phyloP scores from a whole-genome alignment of 2,888 invertebrate genomes.

The Amphimallon solstitiale region DNA sequence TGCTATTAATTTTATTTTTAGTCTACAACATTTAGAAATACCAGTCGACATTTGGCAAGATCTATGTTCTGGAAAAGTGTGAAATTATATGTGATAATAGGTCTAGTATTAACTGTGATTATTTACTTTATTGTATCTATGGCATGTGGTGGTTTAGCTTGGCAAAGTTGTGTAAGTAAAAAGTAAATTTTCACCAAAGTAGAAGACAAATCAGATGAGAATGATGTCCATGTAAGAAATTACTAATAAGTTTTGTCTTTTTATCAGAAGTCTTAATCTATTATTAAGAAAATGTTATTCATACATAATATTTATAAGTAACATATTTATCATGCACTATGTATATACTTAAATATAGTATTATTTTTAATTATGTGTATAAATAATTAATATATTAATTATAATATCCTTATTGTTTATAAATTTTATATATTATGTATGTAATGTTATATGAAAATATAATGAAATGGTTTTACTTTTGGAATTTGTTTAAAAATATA shows the following conservation, averaged over 20 bases:
- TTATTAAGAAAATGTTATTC: conserved; percentile 4
- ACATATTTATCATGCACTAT: conserved; percentile 5
- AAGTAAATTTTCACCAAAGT: conserved; percentile 45
- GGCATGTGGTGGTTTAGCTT: conserved; percentile 85
- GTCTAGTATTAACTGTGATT: conserved; percentile 72
- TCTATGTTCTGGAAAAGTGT: conserved; percentile 95
- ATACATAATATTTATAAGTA: conserved; percentile 6
- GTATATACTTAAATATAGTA: neutral
- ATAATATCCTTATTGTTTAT: conserved; percentile 15
- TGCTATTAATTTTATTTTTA: conserved; percentile 62
- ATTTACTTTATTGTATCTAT: conserved; percentile 88
- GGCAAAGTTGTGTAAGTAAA: conserved; percentile 73
- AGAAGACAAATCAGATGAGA: neutral
- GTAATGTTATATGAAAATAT: conserved; percentile 18
- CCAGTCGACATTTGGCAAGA: conserved; percentile 85
- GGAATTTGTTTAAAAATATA: neutral
- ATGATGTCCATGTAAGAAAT: neutral
- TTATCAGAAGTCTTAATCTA: neutral
- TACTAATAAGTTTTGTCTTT: conserved; percentile 5
- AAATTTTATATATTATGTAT: conserved; percentile 25
- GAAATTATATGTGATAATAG: conserved; percentile 84
- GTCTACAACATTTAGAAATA: conserved; percentile 89
- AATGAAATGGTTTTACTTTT: neutral
- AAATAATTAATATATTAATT: conserved; percentile 4
- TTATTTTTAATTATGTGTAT: conserved; percentile 4